Conservation (phyloP, 2,113 vertebrate genomes). For the Gracilinanus agilis region DNA sequence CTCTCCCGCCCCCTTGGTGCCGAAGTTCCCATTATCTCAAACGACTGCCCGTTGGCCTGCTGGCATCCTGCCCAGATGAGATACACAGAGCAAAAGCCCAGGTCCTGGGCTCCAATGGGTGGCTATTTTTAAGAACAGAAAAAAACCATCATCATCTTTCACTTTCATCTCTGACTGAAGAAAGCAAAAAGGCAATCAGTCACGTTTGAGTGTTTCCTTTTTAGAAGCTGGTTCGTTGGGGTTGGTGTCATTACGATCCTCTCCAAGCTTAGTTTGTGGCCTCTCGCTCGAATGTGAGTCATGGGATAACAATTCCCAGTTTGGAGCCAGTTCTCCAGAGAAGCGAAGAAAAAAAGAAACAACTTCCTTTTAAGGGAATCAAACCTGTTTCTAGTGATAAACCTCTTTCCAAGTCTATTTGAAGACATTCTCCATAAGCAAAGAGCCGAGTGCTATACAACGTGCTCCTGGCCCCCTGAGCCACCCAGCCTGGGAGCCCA, state of each 20-base stretch:
- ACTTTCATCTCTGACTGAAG: neutral
- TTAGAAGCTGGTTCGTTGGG: slow-evolving; percentile 60
- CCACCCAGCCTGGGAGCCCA: neutral
- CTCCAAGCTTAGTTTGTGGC: slow-evolving; percentile 79
- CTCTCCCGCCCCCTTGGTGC: neutral
- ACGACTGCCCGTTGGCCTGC: neutral
- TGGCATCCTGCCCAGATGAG: neutral
- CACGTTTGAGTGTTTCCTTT: slow-evolving; percentile 54
- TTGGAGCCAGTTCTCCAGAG: slow-evolving; percentile 90
- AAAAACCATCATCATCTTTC: neutral
- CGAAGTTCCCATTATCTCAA: neutral
- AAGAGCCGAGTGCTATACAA: slow-evolving; percentile 77
- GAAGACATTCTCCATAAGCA: slow-evolving; percentile 80
- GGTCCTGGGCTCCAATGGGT: neutral
- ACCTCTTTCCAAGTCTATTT: slow-evolving; percentile 81
- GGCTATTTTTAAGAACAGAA: slow-evolving; percentile 6
- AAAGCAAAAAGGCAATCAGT: slow-evolving; percentile 29
- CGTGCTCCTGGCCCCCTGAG: slow-evolving; percentile 12
- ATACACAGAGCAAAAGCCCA: neutral
- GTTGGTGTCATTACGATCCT: slow-evolving; percentile 77
- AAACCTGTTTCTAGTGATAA: slow-evolving; percentile 87
- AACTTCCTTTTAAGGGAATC: slow-evolving; percentile 94
- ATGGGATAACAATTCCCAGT: slow-evolving; percentile 89
- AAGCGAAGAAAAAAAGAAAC: slow-evolving; percentile 88
- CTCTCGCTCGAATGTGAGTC: slow-evolving; percentile 84